phyloP scores from a whole-genome alignment of 2,113 vertebrate genomes.

The Protomyctophum bolini region DNA sequence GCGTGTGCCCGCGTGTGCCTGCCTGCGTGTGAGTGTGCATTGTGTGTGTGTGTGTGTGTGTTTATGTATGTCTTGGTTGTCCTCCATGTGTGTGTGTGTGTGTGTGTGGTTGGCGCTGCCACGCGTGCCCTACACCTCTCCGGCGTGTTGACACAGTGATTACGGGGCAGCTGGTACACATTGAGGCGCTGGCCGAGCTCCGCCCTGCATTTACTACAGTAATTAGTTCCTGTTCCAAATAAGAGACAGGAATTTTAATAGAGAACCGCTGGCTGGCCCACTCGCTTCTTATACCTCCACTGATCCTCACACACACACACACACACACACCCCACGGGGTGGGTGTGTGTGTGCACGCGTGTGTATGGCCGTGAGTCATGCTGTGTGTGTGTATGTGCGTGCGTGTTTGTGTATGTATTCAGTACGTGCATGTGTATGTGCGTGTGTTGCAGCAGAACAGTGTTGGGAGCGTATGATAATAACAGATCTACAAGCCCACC shows the following conservation, averaged over 20 bases:
- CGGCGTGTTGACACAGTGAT: slow-evolving; percentile 77
- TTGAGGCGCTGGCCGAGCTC: slow-evolving; percentile 68
- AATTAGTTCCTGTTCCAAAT: slow-evolving; percentile 78
- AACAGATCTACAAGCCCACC: too few relatives aligned
- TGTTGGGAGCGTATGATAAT: not conserved
- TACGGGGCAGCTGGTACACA: slow-evolving; percentile 75
- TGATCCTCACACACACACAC: slow-evolving; percentile 48
- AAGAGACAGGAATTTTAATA: slow-evolving; percentile 77
- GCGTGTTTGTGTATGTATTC: not conserved
- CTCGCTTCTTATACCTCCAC: slow-evolving; percentile 31
- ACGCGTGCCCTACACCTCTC: slow-evolving; percentile 67
- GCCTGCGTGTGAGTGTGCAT: slow-evolving; percentile 3
- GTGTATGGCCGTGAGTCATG: slow-evolving; percentile 23
- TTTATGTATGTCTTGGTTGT: slow-evolving; percentile 24
- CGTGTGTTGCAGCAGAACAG: slow-evolving; percentile 12
- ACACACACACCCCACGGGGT: too few relatives aligned
- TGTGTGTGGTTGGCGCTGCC: slow-evolving; percentile 64
- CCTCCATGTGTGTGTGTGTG: slow-evolving; percentile 42
- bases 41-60: too few relatives aligned
- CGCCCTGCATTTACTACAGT: slow-evolving; percentile 77
- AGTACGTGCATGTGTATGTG: too few relatives aligned
- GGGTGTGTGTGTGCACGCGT: slow-evolving; percentile 10
- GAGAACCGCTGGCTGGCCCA: slow-evolving; percentile 71
- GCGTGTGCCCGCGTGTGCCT: not conserved
- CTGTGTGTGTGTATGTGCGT: slow-evolving; percentile 15